Evolutionary conservation across 2,888 invertebrate species (phyloP).

Genomic region (Syritta pipiens): DNA sequence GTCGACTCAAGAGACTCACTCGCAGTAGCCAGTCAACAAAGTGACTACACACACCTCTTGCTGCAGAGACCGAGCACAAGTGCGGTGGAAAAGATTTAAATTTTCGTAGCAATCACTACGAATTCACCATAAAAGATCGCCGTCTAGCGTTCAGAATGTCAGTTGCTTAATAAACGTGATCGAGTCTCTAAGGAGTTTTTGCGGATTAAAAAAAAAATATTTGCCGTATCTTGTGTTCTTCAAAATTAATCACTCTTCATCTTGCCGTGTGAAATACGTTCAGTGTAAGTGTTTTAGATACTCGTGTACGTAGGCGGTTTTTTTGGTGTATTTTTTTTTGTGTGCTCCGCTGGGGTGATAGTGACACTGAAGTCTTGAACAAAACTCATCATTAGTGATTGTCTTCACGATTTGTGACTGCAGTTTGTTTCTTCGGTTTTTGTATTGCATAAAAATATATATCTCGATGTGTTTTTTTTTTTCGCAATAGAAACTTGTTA

Average conservation of each 20-base stretch:
- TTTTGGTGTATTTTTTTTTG: not conserved
- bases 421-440: too few species aligned
- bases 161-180: slow-evolving; percentile 76
- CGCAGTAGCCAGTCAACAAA: slow-evolving; percentile 35
- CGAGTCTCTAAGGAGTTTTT: slow-evolving; percentile 69
- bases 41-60: slow-evolving; percentile 25
- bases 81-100: slow-evolving; percentile 60
- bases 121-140: slow-evolving; percentile 78
- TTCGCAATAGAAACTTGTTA: too few species aligned
- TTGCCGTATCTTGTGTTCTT: not conserved
- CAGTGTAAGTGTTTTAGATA: slow-evolving; percentile 46
- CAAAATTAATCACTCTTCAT: slow-evolving; percentile 11
- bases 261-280: slow-evolving; percentile 24
- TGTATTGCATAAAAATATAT: too few species aligned
- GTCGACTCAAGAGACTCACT: slow-evolving; percentile 38
- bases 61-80: slow-evolving; percentile 38
- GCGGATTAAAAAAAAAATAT: slow-evolving; percentile 17
- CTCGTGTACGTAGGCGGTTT: not conserved
- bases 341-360: slow-evolving; percentile 7
- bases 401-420: slow-evolving; percentile 38
- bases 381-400: slow-evolving; percentile 28
- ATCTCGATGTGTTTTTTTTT: too few species aligned
- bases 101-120: slow-evolving; percentile 74
- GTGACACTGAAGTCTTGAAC: slow-evolving; percentile 47
- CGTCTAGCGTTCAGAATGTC: slow-evolving; percentile 75